phyloP scores from a whole-genome alignment of 2,113 vertebrate species.

The Cygnus atratus region DNA sequence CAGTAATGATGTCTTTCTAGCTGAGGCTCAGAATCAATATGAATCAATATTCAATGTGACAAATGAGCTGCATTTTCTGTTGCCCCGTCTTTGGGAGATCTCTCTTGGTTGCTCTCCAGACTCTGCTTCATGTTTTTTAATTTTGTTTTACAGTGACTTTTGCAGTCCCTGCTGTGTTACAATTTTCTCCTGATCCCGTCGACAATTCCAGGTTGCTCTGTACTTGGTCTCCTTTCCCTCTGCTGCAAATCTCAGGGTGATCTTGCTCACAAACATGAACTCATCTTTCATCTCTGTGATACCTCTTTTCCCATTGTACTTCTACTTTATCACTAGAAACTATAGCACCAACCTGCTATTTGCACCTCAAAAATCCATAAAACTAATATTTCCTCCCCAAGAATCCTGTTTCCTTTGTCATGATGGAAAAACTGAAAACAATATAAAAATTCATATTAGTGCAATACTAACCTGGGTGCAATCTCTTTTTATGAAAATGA shows the following conservation, averaged over 20 bases:
- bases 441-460: not conserved
- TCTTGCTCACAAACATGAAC: not conserved
- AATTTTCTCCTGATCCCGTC: not conserved
- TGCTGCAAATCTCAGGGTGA: not conserved
- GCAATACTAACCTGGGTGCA: not conserved
- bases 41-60: not conserved
- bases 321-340: not conserved
- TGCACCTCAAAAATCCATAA: not conserved
- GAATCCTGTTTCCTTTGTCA: not conserved
- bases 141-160: not conserved
- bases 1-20: accelerated
- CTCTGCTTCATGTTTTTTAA: not conserved
- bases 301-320: not conserved
- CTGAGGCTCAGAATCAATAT: not conserved
- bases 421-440: not conserved
- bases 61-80: not conserved
- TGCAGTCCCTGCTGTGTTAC: not conserved
- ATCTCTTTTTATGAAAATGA: not conserved
- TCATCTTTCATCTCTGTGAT: not conserved
- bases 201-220: not conserved
- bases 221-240: not conserved
- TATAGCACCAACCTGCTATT: not conserved
- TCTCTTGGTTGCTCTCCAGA: not conserved
- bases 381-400: not conserved
- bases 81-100: not conserved